Evolutionary conservation across 2,113 vertebrate species (phyloP).

Genomic region (Eupsittula cactorum): DNA sequence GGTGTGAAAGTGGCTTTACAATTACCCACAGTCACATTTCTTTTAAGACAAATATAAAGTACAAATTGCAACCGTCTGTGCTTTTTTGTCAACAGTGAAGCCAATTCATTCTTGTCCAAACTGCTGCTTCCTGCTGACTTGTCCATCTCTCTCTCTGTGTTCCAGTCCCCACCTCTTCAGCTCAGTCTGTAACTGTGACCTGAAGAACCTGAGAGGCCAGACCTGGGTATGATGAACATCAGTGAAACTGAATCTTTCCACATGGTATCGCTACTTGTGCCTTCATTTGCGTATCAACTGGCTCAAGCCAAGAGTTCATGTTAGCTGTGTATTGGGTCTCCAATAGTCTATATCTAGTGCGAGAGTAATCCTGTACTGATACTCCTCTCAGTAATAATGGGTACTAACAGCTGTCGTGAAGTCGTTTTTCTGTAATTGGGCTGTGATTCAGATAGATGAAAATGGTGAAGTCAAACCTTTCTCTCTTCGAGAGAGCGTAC

Average conservation of each 20-base stretch:
- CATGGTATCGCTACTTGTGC: not conserved
- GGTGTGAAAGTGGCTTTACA: not conserved
- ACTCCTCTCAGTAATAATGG: fast-evolving
- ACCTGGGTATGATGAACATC: not conserved
- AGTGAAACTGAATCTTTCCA: not conserved
- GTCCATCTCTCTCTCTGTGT: fast-evolving
- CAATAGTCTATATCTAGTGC: not conserved
- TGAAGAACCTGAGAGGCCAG: not conserved
- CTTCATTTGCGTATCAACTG: not conserved
- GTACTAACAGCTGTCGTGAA: not conserved
- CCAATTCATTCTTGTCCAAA: fast-evolving
- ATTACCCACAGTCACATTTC: not conserved
- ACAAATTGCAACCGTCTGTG: not conserved
- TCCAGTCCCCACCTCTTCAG: not conserved
- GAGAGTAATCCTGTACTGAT: not conserved
- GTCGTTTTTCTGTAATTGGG: not conserved
- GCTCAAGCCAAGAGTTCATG: fast-evolving
- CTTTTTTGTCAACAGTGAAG: not conserved
- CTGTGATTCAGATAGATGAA: not conserved
- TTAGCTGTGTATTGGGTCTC: not conserved
- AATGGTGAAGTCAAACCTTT: not conserved
- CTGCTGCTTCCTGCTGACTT: not conserved
- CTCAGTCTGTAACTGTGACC: not conserved
- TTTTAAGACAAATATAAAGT: not conserved
- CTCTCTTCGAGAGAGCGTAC: not conserved